These are phyloP conservation scores for Adelosebastes latens DNA, from an alignment of 2,797 vertebrate species.

Conservation along the genomic window DNA sequence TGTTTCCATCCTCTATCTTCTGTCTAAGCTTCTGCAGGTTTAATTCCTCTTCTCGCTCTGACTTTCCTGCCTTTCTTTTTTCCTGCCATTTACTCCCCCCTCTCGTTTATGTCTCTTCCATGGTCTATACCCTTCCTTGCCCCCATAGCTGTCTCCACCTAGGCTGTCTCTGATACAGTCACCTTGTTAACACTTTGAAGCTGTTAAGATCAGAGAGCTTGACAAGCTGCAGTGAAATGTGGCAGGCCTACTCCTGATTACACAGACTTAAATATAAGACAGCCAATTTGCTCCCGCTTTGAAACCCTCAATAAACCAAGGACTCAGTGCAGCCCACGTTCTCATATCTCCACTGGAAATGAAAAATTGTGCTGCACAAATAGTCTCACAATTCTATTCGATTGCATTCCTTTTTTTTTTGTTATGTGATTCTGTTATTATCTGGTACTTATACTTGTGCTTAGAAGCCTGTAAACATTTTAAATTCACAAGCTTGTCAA, in stretches of 20 bases:
- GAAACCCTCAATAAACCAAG: conserved; percentile 61
- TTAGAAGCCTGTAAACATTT: not conserved
- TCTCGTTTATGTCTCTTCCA: conserved; percentile 10
- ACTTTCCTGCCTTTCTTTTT: not conserved
- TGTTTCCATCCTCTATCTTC: not conserved
- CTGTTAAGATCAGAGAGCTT: conserved; percentile 78
- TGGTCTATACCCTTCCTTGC: conserved; percentile 33
- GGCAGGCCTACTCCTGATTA: conserved; percentile 71
- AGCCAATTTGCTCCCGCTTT: conserved; percentile 74
- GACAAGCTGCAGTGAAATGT: conserved; percentile 72
- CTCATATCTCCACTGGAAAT: conserved; percentile 37
- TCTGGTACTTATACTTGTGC: not conserved
- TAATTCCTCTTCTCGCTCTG: not conserved
- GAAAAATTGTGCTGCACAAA: not conserved
- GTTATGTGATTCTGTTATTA: not conserved
- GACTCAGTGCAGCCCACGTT: conserved; percentile 31
- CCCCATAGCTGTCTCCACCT: conserved; percentile 53
- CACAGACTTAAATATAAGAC: conserved; percentile 79
- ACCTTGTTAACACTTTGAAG: conserved; percentile 80
- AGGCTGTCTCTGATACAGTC: conserved; percentile 64
- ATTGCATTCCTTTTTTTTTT: not conserved
- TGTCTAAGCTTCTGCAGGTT: not conserved
- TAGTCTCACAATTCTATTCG: not conserved
- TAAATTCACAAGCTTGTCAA: not conserved
- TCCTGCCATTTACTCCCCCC: conserved; percentile 26